Conservation (phyloP, 2,888 invertebrate species). For the Chalcosyrphus nemorum region DNA sequence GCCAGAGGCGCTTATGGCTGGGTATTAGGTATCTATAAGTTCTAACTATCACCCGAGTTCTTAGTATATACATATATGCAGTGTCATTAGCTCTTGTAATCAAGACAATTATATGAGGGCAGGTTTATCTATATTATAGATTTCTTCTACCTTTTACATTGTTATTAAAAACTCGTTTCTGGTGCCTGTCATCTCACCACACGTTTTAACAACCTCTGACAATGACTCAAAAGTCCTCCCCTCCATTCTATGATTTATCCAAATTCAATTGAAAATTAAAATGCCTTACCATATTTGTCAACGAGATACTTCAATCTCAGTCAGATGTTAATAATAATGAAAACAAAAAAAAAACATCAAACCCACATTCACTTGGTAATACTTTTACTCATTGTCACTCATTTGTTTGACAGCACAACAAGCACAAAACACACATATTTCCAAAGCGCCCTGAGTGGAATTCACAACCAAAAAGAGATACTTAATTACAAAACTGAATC, state of each 20-base stretch:
- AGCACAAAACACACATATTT: background rate
- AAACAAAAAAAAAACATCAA: background rate
- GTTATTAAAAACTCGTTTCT: no score
- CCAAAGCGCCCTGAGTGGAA: slow-evolving; percentile 14
- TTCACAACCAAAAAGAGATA: background rate
- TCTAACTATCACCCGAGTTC: no score
- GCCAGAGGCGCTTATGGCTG: no score
- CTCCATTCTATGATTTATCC: background rate
- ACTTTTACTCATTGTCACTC: slow-evolving; percentile 18
- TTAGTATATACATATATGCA: no score
- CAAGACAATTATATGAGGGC: no score
- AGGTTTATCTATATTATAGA: no score
- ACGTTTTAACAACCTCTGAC: background rate
- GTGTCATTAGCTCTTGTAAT: no score
- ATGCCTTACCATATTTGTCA: slow-evolving; percentile 46
- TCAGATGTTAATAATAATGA: slow-evolving; percentile 7
- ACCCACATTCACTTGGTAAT: slow-evolving; percentile 40
- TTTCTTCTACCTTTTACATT: no score
- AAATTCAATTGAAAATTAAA: slow-evolving; percentile 13
- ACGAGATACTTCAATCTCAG: background rate
- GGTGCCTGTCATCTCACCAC: background rate
- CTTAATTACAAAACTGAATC: slow-evolving; percentile 25
- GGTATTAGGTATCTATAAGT: no score
- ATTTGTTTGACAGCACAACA: background rate
- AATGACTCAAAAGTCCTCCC: background rate